Conservation (phyloP, 1,140 invertebrate species). For the Pseudoatta argentina region DNA sequence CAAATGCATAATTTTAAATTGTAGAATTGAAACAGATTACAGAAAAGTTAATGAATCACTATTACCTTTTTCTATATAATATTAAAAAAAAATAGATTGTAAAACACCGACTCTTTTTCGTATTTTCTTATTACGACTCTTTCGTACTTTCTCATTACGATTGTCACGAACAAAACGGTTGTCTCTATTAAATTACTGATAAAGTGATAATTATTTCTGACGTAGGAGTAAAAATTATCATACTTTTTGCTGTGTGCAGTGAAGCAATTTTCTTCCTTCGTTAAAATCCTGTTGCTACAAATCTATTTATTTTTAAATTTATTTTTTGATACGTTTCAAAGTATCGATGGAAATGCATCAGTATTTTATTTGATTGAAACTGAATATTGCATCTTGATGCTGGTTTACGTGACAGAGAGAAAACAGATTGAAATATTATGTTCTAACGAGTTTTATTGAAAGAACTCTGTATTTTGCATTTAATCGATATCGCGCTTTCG, state of each 20-base stretch:
- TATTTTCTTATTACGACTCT: too few relatives aligned
- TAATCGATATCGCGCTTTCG: constrained; percentile 13
- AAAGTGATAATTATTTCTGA: constrained; percentile 38
- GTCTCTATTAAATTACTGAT: neutral
- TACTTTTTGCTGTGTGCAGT: neutral
- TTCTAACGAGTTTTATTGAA: constrained; percentile 46
- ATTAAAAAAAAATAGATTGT: neutral
- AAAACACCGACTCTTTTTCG: too few relatives aligned
- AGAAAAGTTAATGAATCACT: neutral
- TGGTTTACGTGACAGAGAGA: neutral
- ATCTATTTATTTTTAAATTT: neutral
- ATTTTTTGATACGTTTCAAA: constrained; percentile 16
- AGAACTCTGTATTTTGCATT: constrained; percentile 13
- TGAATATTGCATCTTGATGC: constrained; percentile 40
- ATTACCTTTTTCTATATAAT: neutral
- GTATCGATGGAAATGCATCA: neutral
- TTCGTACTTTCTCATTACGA: too few relatives aligned
- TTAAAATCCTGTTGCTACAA: neutral
- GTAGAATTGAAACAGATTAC: neutral
- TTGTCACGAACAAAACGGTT: too few relatives aligned
- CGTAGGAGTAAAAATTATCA: neutral
- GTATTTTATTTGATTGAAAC: constrained; percentile 43
- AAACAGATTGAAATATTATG: constrained; percentile 38
- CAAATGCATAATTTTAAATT: neutral
- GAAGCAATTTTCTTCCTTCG: neutral